Percentiles rank a stretch among this genome's conserved stretches.
Conservation (phyloP, 2,888 invertebrate species). For the Pyrrhosoma nymphula region DNA sequence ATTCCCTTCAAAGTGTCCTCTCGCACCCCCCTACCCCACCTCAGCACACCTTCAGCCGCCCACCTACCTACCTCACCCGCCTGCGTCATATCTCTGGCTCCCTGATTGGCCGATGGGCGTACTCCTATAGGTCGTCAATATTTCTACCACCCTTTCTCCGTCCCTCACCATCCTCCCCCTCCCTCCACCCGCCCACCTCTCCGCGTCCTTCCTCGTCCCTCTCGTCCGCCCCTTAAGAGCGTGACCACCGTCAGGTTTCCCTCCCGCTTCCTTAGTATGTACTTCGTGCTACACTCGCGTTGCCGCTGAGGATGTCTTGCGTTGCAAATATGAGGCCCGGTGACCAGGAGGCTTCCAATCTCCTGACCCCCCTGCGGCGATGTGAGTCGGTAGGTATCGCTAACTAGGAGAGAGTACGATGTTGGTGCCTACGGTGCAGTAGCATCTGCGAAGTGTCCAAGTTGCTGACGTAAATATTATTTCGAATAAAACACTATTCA, state of each 20-base stretch:
- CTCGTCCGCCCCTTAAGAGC: neutral
- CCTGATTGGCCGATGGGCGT: conserved; percentile 63
- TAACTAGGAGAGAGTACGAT: too few species aligned
- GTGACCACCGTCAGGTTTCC: neutral
- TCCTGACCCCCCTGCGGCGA: too few species aligned
- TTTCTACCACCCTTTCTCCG: conserved; percentile 44
- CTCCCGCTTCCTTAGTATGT: neutral
- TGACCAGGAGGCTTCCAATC: too few species aligned
- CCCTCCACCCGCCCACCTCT: too few species aligned
- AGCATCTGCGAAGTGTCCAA: too few species aligned
- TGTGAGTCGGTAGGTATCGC: too few species aligned
- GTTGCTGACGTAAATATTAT: too few species aligned
- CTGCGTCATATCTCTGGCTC: conserved; percentile 51
- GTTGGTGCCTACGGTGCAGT: too few species aligned
- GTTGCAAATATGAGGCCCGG: too few species aligned
- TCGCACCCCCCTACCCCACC: neutral
- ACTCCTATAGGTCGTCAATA: conserved; percentile 52
- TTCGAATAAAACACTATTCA: too few species aligned
- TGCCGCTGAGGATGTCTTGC: too few species aligned
- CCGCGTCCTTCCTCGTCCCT: neutral
- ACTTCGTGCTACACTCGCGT: too few species aligned
- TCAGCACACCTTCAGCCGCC: neutral
- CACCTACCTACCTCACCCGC: neutral
- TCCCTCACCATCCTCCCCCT: neutral
- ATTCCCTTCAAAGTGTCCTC: neutral